Percentiles rank a stretch among this genome's conserved stretches.
phyloP scores from a whole-genome alignment of 2,113 vertebrate species.

The Corydoras sp. region DNA sequence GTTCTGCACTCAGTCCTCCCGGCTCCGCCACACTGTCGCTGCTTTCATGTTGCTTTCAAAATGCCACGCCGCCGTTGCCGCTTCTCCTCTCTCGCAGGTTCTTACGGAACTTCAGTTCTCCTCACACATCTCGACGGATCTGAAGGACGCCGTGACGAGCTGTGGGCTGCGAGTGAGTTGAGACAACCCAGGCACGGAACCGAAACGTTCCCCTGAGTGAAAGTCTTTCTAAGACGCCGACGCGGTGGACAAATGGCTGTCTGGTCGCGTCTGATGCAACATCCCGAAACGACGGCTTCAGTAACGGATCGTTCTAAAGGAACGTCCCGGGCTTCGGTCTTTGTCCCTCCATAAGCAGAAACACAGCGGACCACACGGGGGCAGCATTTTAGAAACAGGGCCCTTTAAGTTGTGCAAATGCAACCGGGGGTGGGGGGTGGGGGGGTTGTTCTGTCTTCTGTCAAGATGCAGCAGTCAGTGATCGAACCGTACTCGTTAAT shows the following conservation, averaged over 20 bases:
- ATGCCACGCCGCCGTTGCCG: conserved; percentile 7
- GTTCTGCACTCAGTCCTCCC: neutral
- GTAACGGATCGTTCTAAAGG: neutral
- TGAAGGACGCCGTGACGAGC: conserved; percentile 1
- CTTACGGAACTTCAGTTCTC: conserved; percentile 1
- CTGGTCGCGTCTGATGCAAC: conserved; percentile 6
- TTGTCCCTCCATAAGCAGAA: conserved; percentile 60
- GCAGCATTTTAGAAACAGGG: conserved; percentile 45
- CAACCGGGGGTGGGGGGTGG: neutral
- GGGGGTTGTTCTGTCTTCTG: neutral
- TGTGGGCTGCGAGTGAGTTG: conserved; percentile 11
- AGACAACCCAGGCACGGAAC: conserved; percentile 1
- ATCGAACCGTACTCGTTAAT: no score
- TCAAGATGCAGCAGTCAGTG: neutral
- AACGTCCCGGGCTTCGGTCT: conserved; percentile 53
- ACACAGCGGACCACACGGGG: conserved; percentile 61
- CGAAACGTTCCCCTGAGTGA: neutral
- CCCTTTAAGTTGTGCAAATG: conserved; percentile 5
- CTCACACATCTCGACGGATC: conserved; percentile 2
- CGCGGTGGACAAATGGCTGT: conserved; percentile 13
- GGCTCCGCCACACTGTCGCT: neutral
- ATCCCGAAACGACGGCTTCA: conserved; percentile 4
- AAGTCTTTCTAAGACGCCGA: neutral
- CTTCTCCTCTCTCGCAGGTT: neutral
- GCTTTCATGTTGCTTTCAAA: conserved; percentile 15